Base-by-base conservation (phyloP, 2,888 invertebrate genomes). In the Zygaena filipendulae region DNA sequence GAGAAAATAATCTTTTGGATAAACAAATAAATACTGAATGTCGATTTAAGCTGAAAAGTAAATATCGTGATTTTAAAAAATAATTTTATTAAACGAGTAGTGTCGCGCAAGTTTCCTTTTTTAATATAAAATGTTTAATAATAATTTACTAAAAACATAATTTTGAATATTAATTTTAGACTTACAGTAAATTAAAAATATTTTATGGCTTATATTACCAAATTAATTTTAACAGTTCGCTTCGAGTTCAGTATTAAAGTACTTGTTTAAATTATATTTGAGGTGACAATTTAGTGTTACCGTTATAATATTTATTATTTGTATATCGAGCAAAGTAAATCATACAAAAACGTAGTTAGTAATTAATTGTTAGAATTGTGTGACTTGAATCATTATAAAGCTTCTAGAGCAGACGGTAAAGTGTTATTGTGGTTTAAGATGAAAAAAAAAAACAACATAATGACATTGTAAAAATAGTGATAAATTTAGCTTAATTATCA, bases 321-420 rank as follows among this genome's bases (percentile, higher is more conserved):
- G 74, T 79, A 75, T 74, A 77, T 74, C 69, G 68, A 79, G 77
- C 74, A 75, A 75, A 74, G 48, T 71, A 69, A 67, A 72, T 52
- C 60, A 69, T 71, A 72, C 69, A 75, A 77, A 64, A 57, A 74
- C 67, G 62, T 75, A 77, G 74, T 61, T 74, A 72, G 75, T 77
- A 71, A 74, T 69, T 77, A 75, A 79, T 79, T 75, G 77, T 79
- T 79, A 79, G 79, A 79, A 71, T 74, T 75, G 79, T 79, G 77
- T 79, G 79, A 75, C 69, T 75, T 72, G 66, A 43, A 79, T 75
- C 68, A 77, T 77, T 79, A 66, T 68, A 69, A 74, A 64, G 79
- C 79, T 79, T 77, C 59, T 79, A 79, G 79, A 71, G 74, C 79
- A 64, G 16, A 55, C 58, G 59, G 61, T 72, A 74, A 68, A 67